Percentiles rank a stretch among this genome's conserved stretches.
Evolutionary conservation across 2,797 vertebrate species (phyloP).

Genomic region (Oryzias sinensis): DNA sequence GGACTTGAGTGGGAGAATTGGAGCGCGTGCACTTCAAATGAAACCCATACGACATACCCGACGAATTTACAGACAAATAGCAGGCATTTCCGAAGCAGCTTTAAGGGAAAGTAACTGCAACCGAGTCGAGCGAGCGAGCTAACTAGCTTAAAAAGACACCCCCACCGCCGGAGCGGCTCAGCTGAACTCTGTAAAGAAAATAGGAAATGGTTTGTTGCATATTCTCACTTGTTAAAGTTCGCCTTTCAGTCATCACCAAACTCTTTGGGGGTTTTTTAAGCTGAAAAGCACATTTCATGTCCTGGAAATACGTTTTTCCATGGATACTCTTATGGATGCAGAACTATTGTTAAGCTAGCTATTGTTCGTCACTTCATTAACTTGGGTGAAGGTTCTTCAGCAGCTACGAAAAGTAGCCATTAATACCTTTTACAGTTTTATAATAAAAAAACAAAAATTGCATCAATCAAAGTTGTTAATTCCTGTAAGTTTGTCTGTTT

Average conservation of each 20-base stretch:
- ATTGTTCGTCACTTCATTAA: conserved; percentile 68
- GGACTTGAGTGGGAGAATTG: fast-evolving
- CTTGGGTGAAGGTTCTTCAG: conserved; percentile 47
- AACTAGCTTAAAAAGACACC: conserved; percentile 50
- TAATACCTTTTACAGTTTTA: not conserved
- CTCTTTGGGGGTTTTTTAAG: fast-evolving
- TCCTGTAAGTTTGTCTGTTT: not conserved
- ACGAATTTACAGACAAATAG: not conserved
- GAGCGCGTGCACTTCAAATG: fast-evolving
- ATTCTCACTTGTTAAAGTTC: not conserved
- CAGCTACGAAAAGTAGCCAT: conserved; percentile 5
- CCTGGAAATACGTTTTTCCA: not conserved
- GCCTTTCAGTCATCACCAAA: not conserved
- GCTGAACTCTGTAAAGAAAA: conserved; percentile 44
- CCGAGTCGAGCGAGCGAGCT: conserved; percentile 40
- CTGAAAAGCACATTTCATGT: fast-evolving
- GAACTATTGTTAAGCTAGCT: conserved; percentile 56
- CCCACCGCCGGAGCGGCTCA: conserved; percentile 46
- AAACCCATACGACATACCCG: fast-evolving
- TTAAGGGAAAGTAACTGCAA: conserved; percentile 55
- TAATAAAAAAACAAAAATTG: not conserved
- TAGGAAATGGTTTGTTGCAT: not conserved
- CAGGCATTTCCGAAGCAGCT: not conserved
- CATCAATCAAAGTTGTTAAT: not conserved
- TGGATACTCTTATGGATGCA: conserved; percentile 2